Base-by-base conservation (phyloP, 1,140 invertebrate genomes). In the Bombus breviceps region DNA sequence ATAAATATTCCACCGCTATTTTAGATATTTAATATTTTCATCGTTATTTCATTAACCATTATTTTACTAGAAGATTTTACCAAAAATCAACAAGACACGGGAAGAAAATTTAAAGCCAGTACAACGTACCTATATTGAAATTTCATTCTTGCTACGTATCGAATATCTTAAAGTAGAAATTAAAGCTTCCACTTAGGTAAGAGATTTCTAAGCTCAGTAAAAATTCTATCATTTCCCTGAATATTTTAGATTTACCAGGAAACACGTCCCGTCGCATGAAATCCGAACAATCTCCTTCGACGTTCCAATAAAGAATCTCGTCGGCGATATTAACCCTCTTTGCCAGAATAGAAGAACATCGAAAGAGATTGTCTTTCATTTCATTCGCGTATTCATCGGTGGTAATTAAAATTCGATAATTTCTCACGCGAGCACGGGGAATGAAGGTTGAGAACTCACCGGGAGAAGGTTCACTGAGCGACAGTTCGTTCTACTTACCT, bases 401-500 rank as follows among this genome's bases (percentile, higher is more conserved):
- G 41, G n/a, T 59, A 73, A 68, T 81, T 81, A 85, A 81, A 81
- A 81, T 74, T 43, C 18, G 57, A 85, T 75, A 68, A 57, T 74
- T 74, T 74, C 71, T 81, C 37, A 57, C 78, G 59, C n/a, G 32
- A 53, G 8, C 18, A 22, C 10, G 22, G 39, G 34, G 34, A 78
- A 75, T 82, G 10, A 28, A 10, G 28, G 28, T 28, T 62, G 28
- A 62, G 28, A 62, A 62, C 59, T 62, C 12, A 62, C 28, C 59
- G 28, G 25, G 5, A 64, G 64, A 22, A 41, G 22, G 39, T 47
- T 66, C n/a, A 8, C 0, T 13, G 12, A 39, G 15, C 32, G 39
- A 39, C 53, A 59, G 75, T 47, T 80, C 37, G 76, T n/a, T 62
- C 77, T 62, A 85, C 83, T 85, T 80, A 85, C 83, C 83, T 80